Evolutionary conservation across 2,888 invertebrate species (phyloP), one percentile per base, ranked within the genome.

Genomic region (Nomada ruficornis): DNA sequence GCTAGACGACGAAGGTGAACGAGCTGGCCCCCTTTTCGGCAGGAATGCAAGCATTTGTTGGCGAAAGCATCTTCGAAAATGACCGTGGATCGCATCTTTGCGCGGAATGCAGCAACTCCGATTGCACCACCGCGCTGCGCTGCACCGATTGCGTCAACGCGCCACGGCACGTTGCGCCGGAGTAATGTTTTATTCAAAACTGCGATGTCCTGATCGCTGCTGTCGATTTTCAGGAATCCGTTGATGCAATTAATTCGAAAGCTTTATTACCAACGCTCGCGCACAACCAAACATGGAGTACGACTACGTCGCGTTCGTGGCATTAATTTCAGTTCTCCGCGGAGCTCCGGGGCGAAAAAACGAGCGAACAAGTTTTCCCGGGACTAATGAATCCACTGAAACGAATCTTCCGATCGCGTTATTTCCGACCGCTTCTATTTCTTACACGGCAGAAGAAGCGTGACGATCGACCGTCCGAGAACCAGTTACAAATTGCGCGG

Each of bases 401-500:
- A 36, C 54, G 52, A 0, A 5, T 29, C n/a, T 20, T 23, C 50
- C 52, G 5, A 15, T 50, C 44, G n/a, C 29, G n/a, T 42, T 47
- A 13, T 18, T 18, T 2, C 20, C 42, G 23, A 7, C 3, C 44
- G 18, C 26, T 52, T 18, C 15, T n/a, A 26, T 42, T 77, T 64
- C 60, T 65, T 59, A 10, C 36, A 2, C 26, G 55, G 5, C 54
- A 5, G 20, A 62, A 73, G 55, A 74, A 67, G 15, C 44, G 57
- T 10, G 26, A 42, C 23, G 55, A 55, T 29, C 57, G 70, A 1
- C 42, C 52, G n/a, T 54, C 44, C 42, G 57, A 64, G 67, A 42
- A 72, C 64, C 63, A 67, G 68, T 60, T 77, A 83, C 80, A 80
- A 86, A 86, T 85, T 81, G 81, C 83, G 76, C 78, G 76, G 84